These are phyloP conservation scores for Athrips mouffetella DNA, from an alignment of 2,888 invertebrate species.

Conservation along the genomic window DNA sequence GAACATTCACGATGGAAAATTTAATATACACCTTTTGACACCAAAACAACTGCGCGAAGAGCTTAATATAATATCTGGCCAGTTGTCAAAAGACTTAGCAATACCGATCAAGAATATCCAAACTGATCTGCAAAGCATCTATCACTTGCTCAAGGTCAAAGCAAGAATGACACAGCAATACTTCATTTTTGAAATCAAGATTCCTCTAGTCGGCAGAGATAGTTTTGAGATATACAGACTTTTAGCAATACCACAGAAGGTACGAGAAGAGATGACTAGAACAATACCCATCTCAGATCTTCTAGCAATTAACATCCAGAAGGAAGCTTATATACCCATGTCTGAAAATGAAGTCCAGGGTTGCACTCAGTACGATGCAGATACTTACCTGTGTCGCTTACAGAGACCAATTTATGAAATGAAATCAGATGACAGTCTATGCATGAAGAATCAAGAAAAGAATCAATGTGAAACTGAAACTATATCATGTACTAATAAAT, in stretches of 20 bases:
- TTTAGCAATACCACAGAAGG: neutral
- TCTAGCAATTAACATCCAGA: constrained; percentile 19
- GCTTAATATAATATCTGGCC: neutral
- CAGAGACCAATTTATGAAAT: neutral
- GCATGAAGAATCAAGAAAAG: neutral
- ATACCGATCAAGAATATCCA: neutral
- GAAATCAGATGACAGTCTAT: neutral
- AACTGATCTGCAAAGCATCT: neutral
- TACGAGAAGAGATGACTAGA: constrained; percentile 14
- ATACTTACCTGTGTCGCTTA: neutral
- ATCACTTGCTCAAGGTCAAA: constrained; percentile 15
- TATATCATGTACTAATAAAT: neutral
- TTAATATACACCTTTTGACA: constrained; percentile 11
- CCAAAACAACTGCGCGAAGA: constrained; percentile 6
- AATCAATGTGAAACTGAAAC: neutral
- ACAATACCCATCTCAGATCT: constrained; percentile 21
- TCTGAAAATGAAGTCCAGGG: too few species aligned
- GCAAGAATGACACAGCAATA: constrained; percentile 21
- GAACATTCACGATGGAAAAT: constrained; percentile 10
- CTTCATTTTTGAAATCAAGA: constrained; percentile 25
- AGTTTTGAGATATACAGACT: constrained; percentile 17
- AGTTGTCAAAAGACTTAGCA: neutral
- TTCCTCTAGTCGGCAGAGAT: constrained; percentile 24
- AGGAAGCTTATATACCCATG: constrained; percentile 19
- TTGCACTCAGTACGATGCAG: too few species aligned